phyloP scores from a whole-genome alignment of 2,888 invertebrate genomes.

The Tuta absoluta region DNA sequence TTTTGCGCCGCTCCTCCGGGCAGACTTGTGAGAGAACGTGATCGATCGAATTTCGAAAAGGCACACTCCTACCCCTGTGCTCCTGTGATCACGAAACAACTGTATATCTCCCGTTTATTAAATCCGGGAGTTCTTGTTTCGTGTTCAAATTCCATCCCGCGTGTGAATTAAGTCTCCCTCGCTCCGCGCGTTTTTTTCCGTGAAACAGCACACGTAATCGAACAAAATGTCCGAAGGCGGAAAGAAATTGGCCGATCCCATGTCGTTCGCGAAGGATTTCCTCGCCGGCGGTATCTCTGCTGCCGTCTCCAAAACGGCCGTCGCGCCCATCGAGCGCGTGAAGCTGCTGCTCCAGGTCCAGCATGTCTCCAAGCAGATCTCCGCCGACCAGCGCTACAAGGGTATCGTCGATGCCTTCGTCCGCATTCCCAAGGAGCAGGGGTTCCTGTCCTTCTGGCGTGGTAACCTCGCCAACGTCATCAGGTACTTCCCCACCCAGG shows the following conservation, averaged over 20 bases:
- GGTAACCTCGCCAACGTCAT: slow-evolving; percentile 98
- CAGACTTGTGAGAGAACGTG: slow-evolving; percentile 79
- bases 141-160: slow-evolving; percentile 72
- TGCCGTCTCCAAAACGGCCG: slow-evolving; percentile 97
- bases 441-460: slow-evolving; percentile 93
- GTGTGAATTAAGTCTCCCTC: slow-evolving; percentile 62
- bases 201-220: slow-evolving; percentile 54
- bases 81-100: slow-evolving; percentile 79
- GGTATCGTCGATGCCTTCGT: slow-evolving; percentile 93
- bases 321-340: slow-evolving; percentile 98
- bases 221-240: slow-evolving; percentile 66
- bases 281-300: slow-evolving; percentile 96
- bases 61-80: slow-evolving; percentile 80
- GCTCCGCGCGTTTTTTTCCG: slow-evolving; percentile 62
- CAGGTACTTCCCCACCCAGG: slow-evolving; percentile 97
- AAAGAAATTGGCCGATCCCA: slow-evolving; percentile 84
- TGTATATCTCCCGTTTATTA: slow-evolving; percentile 72
- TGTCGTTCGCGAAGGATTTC: slow-evolving; percentile 95
- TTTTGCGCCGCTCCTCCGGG: slow-evolving; percentile 77
- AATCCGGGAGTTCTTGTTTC: slow-evolving; percentile 78
- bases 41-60: slow-evolving; percentile 82
- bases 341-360: slow-evolving; percentile 97
- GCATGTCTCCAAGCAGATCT: slow-evolving; percentile 96
- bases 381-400: slow-evolving; percentile 95
- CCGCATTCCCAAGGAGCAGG: slow-evolving; percentile 95